phyloP scores from a whole-genome alignment of 2,888 invertebrate genomes.

The Dynastes tityus region DNA sequence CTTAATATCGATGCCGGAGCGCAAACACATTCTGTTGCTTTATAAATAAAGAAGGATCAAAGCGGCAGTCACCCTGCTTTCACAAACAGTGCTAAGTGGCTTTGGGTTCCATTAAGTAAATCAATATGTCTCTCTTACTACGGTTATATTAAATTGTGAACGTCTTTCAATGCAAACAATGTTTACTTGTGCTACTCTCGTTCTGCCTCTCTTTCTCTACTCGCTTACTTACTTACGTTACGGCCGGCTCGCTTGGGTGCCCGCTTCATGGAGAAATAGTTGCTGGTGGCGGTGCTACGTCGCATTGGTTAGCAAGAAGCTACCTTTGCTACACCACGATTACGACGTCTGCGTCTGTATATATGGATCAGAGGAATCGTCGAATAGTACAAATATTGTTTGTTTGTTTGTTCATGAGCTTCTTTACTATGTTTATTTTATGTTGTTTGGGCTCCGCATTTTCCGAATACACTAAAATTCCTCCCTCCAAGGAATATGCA shows the following conservation, averaged over 20 bases:
- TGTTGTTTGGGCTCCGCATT: neutral
- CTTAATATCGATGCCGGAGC: conserved; percentile 59
- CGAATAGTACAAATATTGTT: conserved; percentile 19
- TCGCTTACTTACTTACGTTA: conserved; percentile 1
- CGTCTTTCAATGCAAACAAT: conserved; percentile 49
- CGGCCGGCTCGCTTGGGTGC: neutral
- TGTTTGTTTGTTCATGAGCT: conserved; percentile 7
- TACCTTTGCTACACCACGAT: neutral
- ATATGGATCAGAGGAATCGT: conserved; percentile 12
- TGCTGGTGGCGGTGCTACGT: neutral
- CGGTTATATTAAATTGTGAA: conserved; percentile 51
- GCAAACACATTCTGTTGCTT: conserved; percentile 60
- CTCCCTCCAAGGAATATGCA: neutral
- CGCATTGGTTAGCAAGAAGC: neutral
- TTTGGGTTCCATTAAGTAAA: conserved; percentile 62
- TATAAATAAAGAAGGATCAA: conserved; percentile 64
- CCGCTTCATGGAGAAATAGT: neutral
- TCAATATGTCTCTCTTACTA: conserved; percentile 58
- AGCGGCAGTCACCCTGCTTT: conserved; percentile 58
- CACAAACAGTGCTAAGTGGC: conserved; percentile 62
- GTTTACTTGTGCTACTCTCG: conserved; percentile 39
- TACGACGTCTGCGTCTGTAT: neutral
- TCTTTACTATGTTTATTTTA: conserved; percentile 1
- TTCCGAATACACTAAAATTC: conserved; percentile 7
- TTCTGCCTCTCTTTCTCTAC: neutral